A percentile compares a stretch with the other conserved stretches of the same genome.
Conservation (phyloP, 2,888 invertebrate species). For the Polietes domitor region DNA sequence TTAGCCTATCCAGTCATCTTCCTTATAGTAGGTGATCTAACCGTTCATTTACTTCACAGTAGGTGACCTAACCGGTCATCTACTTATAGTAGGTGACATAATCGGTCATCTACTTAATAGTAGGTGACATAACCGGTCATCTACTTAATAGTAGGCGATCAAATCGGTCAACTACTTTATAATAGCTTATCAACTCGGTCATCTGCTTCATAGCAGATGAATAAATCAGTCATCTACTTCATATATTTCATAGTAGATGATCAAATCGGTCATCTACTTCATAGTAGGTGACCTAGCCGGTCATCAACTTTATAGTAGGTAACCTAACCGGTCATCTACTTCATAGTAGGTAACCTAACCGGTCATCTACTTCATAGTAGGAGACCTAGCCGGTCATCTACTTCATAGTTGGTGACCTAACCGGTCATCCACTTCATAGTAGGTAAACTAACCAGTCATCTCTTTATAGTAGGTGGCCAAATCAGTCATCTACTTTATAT, state of each 20-base stretch:
- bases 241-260: not conserved
- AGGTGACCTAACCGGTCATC: not conserved
- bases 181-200: not conserved
- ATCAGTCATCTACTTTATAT: not conserved
- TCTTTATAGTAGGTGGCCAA: too few relatives aligned
- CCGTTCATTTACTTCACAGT: not conserved
- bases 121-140: not conserved
- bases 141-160: not conserved
- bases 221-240: not conserved
- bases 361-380: not conserved
- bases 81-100: not conserved
- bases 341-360: not conserved
- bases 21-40: not conserved
- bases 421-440: not conserved
- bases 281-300: not conserved
- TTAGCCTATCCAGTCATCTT: not conserved
- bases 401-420: not conserved
- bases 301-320: not conserved
- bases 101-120: not conserved
- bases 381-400: not conserved
- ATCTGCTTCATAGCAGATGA: not conserved
- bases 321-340: not conserved
- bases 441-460: not conserved
- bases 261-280: not conserved
- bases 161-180: not conserved